Evolutionary conservation across 2,113 vertebrate species (phyloP), one percentile per base, ranked within the genome.

Genomic region (Malurus alboscapulatus): DNA sequence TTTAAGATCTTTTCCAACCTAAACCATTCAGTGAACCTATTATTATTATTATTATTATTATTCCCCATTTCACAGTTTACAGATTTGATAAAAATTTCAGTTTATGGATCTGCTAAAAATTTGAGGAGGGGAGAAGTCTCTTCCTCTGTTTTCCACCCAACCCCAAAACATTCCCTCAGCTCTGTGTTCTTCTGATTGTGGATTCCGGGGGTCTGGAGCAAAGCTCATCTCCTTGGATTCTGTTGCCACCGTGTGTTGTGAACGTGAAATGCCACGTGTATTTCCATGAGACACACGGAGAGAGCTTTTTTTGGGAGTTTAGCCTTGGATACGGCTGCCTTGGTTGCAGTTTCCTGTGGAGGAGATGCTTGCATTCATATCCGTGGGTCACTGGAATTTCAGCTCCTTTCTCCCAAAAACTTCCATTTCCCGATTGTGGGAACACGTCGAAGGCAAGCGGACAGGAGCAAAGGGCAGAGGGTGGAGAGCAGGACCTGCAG

Each of bases 201-300:
- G 3, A 57, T 20, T 17, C 19, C 4, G 0, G 6, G 36, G 53
- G n/a, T 14, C 47, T 54, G 55, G 40, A 88, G 55, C 58, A 53
- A 53, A 30, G 6, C 18, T 44, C 47, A 0, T 87, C 58, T 91
- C 38, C 51, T 44, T 94, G 87, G 24, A 29, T 80, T 91, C 10
- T 71, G 82, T 80, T 95, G 93, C 94, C 95, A 94, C 92, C 96
- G 1, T 96, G 93, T 96, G 95, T 94, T 84, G 17, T 6, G 61
- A 59, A 9, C 8, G 73, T 40, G 58, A 90, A 93, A 44, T 79
- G 92, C 95, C 77, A 9, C 82, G 12, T 75, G 59, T 76, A 93
- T 95, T 79, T 54, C 79, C 57, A 45, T 65, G 93, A 24, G 44
- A 13, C 63, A 42, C 48, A 5, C 3, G 4, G 34, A 12, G 36